Conservation (phyloP, 2,113 vertebrate species). For the Chaetops frenatus region DNA sequence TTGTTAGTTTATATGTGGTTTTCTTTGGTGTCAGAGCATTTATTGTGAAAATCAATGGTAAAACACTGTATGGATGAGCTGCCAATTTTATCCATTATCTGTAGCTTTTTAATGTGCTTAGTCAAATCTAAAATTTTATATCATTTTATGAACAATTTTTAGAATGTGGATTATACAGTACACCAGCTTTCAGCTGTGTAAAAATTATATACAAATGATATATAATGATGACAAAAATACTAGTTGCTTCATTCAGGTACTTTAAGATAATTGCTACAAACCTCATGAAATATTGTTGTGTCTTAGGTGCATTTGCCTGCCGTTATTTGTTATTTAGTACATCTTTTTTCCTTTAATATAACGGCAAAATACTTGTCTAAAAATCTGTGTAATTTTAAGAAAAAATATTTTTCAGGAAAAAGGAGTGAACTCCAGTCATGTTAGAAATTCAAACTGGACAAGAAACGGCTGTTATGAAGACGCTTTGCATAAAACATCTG, state of each 20-base stretch:
- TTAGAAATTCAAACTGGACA: slow-evolving; percentile 74
- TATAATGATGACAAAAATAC: background rate
- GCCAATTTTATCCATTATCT: background rate
- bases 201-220: background rate
- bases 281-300: background rate
- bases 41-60: background rate
- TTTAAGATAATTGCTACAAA: background rate
- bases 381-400: background rate
- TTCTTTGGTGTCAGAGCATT: background rate
- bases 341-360: background rate
- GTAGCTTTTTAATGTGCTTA: background rate
- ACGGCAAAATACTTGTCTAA: background rate
- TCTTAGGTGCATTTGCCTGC: background rate
- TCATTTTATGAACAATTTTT: background rate
- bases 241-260: background rate
- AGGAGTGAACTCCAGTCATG: slow-evolving; percentile 63
- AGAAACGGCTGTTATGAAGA: slow-evolving; percentile 78
- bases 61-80: background rate
- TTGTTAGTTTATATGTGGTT: background rate
- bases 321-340: background rate
- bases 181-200: background rate
- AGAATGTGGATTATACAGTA: background rate
- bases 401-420: slow-evolving; percentile 73
- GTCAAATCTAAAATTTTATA: background rate
- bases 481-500: slow-evolving; percentile 69